A percentile compares a stretch with the other conserved stretches of the same genome.
These are phyloP conservation scores for Anthopleura sola DNA, from an alignment of 64 coral and sea anemone genomes.

Conservation along the genomic window DNA sequence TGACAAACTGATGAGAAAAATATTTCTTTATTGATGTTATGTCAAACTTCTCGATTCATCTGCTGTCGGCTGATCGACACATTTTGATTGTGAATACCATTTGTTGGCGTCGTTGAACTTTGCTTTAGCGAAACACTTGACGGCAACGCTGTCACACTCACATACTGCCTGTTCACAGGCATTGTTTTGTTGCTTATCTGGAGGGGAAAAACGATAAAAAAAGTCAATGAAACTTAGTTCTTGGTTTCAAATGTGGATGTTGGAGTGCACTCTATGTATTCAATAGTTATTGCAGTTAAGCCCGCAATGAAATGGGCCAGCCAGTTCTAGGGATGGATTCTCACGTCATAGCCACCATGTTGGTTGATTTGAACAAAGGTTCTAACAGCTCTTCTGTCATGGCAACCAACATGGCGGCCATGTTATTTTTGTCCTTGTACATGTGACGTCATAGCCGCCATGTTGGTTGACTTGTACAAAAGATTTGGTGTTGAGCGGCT, in stretches of 20 bases:
- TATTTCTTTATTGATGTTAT: neutral
- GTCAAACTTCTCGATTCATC: neutral
- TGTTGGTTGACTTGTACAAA: neutral
- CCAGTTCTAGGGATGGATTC: no score
- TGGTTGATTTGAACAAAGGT: no score
- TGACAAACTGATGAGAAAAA: neutral
- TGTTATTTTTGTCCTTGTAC: no score
- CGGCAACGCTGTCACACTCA: conserved; percentile 44
- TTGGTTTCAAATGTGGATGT: neutral
- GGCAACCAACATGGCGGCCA: no score
- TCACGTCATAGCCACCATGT: no score
- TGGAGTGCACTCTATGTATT: no score
- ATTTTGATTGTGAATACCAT: conserved; percentile 29
- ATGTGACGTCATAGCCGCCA: no score
- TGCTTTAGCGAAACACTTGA: conserved; percentile 17
- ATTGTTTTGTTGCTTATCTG: conserved; percentile 16
- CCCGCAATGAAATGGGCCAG: no score
- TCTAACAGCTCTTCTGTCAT: no score
- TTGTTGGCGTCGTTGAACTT: conserved; percentile 23
- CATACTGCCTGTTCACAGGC: conserved; percentile 32
- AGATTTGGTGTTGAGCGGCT: no score
- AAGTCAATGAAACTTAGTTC: neutral
- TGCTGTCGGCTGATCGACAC: neutral
- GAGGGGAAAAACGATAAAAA: neutral
- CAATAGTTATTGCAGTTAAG: no score